Evolutionary conservation across 2,888 invertebrate genomes (phyloP), one percentile per base, ranked within the genome.

Genomic region (Phaonia tiefii): DNA sequence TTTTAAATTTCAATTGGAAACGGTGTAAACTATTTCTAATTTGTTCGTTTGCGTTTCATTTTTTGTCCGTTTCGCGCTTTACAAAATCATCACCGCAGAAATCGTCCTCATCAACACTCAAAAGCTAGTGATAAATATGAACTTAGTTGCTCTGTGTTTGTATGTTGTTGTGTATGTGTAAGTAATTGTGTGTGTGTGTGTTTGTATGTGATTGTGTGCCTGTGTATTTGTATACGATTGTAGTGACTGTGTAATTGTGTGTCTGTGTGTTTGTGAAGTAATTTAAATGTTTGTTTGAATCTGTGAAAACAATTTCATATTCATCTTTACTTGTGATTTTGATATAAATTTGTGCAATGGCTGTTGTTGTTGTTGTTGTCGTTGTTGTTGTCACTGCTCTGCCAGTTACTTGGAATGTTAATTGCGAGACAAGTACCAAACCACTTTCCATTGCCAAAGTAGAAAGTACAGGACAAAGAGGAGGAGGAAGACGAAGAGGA

Each of bases 321-420:
- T 70, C 54, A 39, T 69, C 58, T 63, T 42, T 63, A 63, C 42
- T 42, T 70, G 74, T 54, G 31, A n/a, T n/a, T n/a, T n/a, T n/a
- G n/a, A 37, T 75, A 69, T 37, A 31, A 31, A 31, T 5, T 31
- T 31, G 31, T 31, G 3, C 31, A 31, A n/a, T n/a, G n/a, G n/a
- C n/a, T n/a, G n/a, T n/a, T n/a, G n/a, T n/a, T n/a, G n/a, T 31
- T 31, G 31, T 31, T 31, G 31, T 20, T 7, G n/a, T 58, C 10
- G 11, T 15, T 39, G 17, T 22, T 65, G 72, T 69, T 73, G 78
- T 11, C 65, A 44, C 15, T 69, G 22, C 37, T 69, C n/a, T 17
- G 11, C 31, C 20, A 37, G 60, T 60, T 60, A 69, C 65, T 31
- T 20, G 17, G 63, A 80, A 71, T 77, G 71, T 67, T 81, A 75